Evolutionary conservation across 2,113 vertebrate genomes (phyloP).

Genomic region (Triplophysa tibetana): DNA sequence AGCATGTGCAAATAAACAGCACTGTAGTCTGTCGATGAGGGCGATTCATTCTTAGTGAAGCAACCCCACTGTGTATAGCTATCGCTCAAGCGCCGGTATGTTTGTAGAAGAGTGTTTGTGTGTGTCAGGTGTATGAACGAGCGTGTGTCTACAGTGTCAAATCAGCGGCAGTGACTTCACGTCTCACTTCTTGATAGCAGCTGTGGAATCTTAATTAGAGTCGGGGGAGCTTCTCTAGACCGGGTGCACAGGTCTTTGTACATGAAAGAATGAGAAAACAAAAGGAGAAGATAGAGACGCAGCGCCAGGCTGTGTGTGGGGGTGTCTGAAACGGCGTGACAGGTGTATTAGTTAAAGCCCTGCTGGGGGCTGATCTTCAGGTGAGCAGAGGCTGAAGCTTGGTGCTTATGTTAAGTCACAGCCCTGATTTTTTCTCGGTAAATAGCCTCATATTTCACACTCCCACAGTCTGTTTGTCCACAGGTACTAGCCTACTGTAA

Average conservation of each 20-base stretch:
- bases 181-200: slow-evolving; percentile 42
- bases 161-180: neutral
- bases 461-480: slow-evolving; percentile 42
- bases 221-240: slow-evolving; percentile 38
- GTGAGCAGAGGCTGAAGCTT: slow-evolving; percentile 48
- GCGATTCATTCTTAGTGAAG: too few relatives aligned
- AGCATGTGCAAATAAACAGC: too few relatives aligned
- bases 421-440: slow-evolving; percentile 42
- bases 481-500: slow-evolving; percentile 31
- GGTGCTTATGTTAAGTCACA: slow-evolving; percentile 54
- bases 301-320: slow-evolving; percentile 24
- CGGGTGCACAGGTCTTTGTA: slow-evolving; percentile 35
- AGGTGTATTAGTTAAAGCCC: slow-evolving; percentile 55
- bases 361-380: slow-evolving; percentile 48
- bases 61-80: neutral
- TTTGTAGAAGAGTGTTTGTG: neutral
- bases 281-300: slow-evolving; percentile 10
- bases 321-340: slow-evolving; percentile 37
- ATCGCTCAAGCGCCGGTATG: neutral
- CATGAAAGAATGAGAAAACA: slow-evolving; percentile 23
- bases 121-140: neutral
- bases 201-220: slow-evolving; percentile 45
- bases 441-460: slow-evolving; percentile 51
- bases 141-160: neutral
- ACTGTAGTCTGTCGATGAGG: too few relatives aligned